phyloP scores from a whole-genome alignment of 2,113 vertebrate genomes.

The Hyperopisus bebe region DNA sequence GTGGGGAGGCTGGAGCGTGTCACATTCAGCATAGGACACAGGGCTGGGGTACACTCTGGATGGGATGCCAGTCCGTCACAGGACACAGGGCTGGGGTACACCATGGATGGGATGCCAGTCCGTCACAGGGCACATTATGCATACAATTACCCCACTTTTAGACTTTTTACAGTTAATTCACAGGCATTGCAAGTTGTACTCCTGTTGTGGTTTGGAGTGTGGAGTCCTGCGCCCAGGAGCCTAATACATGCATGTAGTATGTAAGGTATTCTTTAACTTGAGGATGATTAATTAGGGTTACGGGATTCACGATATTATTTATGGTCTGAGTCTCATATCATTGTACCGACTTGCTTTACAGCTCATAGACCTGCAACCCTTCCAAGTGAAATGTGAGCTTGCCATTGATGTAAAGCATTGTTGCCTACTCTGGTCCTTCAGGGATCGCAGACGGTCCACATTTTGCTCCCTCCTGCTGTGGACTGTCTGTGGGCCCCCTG shows the following conservation, averaged over 20 bases:
- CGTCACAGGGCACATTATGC: background rate
- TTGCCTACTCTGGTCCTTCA: background rate
- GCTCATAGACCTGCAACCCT: background rate
- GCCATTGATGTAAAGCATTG: background rate
- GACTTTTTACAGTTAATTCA: background rate
- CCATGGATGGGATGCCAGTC: background rate
- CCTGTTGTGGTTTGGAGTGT: background rate
- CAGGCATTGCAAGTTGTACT: background rate
- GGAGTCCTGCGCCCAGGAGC: background rate
- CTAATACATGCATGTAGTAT: background rate
- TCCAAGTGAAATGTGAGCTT: background rate
- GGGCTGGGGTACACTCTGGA: background rate
- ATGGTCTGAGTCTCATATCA: background rate
- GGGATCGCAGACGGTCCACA: background rate
- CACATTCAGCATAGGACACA: background rate
- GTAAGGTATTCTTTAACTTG: background rate
- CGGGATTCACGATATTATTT: background rate
- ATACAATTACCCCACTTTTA: background rate
- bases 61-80: background rate
- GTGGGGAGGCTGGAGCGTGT: background rate
- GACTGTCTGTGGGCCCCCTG: background rate
- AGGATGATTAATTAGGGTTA: background rate
- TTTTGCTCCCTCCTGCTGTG: background rate
- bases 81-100: background rate
- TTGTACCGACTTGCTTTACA: background rate